Percentiles rank a stretch among this genome's conserved stretches.
Conservation (phyloP, 2,113 vertebrate species). For the Podarcis raffonei region DNA sequence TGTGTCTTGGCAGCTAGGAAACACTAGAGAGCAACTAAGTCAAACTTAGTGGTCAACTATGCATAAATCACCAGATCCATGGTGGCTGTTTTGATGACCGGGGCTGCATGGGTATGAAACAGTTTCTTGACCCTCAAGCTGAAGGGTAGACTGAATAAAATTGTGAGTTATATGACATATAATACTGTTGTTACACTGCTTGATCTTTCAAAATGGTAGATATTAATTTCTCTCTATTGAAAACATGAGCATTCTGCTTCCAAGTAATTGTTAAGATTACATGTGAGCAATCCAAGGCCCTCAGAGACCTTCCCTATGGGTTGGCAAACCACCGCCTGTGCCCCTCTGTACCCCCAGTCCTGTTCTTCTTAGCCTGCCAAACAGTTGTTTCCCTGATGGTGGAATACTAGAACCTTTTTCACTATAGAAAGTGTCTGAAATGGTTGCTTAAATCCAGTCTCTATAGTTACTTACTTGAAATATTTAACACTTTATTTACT, state of each 20-base stretch:
- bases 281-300: not conserved
- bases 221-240: not conserved
- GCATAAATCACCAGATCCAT: not conserved
- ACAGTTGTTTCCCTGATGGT: not conserved
- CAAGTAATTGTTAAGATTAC: not conserved
- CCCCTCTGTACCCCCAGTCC: not conserved
- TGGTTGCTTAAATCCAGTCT: not conserved
- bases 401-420: not conserved
- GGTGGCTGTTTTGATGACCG: not conserved
- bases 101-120: not conserved
- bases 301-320: not conserved
- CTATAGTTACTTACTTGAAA: not conserved
- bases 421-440: not conserved
- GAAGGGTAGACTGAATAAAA: not conserved
- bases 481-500: not conserved
- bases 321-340: not conserved
- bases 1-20: not conserved
- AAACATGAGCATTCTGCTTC: not conserved
- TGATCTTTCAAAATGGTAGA: not conserved
- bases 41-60: not conserved
- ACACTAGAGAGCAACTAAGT: not conserved
- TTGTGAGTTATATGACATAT: not conserved
- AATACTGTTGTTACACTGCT: not conserved
- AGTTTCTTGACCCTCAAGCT: not conserved
- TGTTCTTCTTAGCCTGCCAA: not conserved